Evolutionary conservation across 2,797 vertebrate species (phyloP), one percentile per base, ranked within the genome.

Genomic region (Microctenopoma lineatum): DNA sequence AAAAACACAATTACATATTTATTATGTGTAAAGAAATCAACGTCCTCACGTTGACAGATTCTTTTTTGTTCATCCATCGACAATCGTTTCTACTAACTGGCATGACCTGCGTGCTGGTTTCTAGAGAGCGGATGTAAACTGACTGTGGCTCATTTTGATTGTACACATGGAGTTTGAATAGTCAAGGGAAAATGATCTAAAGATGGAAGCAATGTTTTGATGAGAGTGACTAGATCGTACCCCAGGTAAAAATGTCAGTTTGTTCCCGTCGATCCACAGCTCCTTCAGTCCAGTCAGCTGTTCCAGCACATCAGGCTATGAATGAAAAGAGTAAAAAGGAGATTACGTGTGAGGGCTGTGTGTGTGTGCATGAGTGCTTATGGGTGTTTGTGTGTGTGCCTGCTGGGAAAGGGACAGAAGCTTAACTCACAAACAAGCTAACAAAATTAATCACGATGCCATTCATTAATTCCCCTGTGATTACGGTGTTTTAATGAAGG

Each of bases 211-310:
- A 46, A 80, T 16, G 29, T 57, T 29, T 29, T 29, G 5, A 29
- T 42, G 45, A 9, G 10, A n/a, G 41, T 5, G 44, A 55, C 18
- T 50, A 44, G 53, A 78, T 92, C 91, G 87, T 95, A 99, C 98
- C 95, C 96, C 96, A 44, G 98, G 97, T 91, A 99, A 92, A 92
- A 96, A 95, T 5, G 96, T 96, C 87, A 99, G 91, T 88, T 95
- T 96, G 90, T 99, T 99, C 75, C 96, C 96, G 66, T 99, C 98
- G 91, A 99, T 96, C 98, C 98, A 99, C 89, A 98, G 95, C 89
- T 99, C 98, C 91, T 95, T 98, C 89, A 99, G 93, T 85, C 95
- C 96, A 78, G 91, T 95, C 85, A 99, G 93, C 87, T 98, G 96
- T 92, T 99, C 97, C 93, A 99, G 86, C 84, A 98, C 97, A 94